Evolutionary conservation across 2,888 invertebrate species (phyloP).

Genomic region (Macrosiphum euphorbiae): DNA sequence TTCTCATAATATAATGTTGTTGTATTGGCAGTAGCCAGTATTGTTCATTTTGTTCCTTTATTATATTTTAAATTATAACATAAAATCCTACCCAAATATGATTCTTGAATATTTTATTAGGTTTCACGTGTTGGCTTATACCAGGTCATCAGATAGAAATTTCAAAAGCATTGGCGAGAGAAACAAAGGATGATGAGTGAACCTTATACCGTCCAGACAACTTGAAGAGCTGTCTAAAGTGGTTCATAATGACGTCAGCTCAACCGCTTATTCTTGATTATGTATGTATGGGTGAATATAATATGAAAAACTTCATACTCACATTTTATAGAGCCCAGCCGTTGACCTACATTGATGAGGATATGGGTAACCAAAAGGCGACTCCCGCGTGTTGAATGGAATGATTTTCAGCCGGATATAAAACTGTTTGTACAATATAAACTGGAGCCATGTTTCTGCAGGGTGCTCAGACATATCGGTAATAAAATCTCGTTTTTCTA

Average conservation of each 20-base stretch:
- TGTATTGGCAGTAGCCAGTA: background rate
- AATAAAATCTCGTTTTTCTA: conserved; percentile 52
- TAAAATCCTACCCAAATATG: background rate
- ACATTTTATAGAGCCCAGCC: background rate
- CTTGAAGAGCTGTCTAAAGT: conserved; percentile 51
- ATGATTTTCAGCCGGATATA: conserved; percentile 49
- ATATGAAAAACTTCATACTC: conserved; percentile 16
- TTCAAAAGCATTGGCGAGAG: conserved; percentile 11
- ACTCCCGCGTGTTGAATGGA: background rate
- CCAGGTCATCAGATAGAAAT: conserved; percentile 42
- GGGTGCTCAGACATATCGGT: conserved; percentile 43
- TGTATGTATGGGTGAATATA: background rate
- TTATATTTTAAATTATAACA: background rate
- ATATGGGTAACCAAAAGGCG: background rate
- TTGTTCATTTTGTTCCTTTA: background rate
- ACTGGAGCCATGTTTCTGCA: conserved; percentile 27
- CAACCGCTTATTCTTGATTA: conserved; percentile 44
- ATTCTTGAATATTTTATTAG: background rate
- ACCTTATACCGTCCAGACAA: conserved; percentile 28
- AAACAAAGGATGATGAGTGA: conserved; percentile 48
- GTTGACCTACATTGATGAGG: conserved; percentile 47
- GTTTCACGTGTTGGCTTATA: background rate
- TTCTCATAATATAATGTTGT: background rate
- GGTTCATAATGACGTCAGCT: conserved; percentile 57
- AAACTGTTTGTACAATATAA: conserved; percentile 2